Evolutionary conservation across 2,888 invertebrate species (phyloP), one percentile per base, ranked within the genome.

Genomic region (Mylabris sibirica): DNA sequence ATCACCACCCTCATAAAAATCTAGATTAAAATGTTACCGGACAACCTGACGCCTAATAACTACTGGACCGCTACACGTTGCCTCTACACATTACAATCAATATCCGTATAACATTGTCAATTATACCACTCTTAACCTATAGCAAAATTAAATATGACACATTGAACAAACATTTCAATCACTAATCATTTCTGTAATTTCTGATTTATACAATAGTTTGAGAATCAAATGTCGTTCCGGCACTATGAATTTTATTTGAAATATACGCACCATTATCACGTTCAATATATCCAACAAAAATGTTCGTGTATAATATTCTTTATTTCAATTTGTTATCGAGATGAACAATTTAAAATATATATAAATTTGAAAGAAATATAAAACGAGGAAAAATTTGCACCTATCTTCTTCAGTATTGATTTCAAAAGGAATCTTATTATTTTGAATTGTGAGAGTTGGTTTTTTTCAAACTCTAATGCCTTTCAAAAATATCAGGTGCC

Each of bases 21-120:
- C 68, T 65, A 68, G 68, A 71, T 71, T 68, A 71, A 71, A 71
- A 71, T 71, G 71, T 71, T 68, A 68, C 71, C 68, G 71, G 71
- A 71, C 70, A 67, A 68, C 71, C 66, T 71, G 71, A 71, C 71
- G 68, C 70, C 70, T 65, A 70, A 70, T 70, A 70, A 70, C 70
- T 65, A 70, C 68, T 68, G 70, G 65, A 68, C 70, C 68, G 63
- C 68, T 63, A 70, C n/a, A 57, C 67, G 65, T 70, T 70, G 70
- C 70, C 70, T 70, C 70, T 65, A 67, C 70, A 67, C 70, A 70
- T 64, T 70, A 70, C 68, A 70, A 70, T 71, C 68, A 64, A 71
- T 68, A 68, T 53, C 64, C 61, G 64, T 65, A 68, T 68, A 68
- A 71, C 66, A 68, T 71, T 66, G 71, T 71, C 71, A 71, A 71